Percentiles rank a stretch among this genome's conserved stretches.
These are phyloP conservation scores for Chlorocebus sabaeus DNA, from an alignment of 2,113 vertebrate species.

Conservation along the genomic window DNA sequence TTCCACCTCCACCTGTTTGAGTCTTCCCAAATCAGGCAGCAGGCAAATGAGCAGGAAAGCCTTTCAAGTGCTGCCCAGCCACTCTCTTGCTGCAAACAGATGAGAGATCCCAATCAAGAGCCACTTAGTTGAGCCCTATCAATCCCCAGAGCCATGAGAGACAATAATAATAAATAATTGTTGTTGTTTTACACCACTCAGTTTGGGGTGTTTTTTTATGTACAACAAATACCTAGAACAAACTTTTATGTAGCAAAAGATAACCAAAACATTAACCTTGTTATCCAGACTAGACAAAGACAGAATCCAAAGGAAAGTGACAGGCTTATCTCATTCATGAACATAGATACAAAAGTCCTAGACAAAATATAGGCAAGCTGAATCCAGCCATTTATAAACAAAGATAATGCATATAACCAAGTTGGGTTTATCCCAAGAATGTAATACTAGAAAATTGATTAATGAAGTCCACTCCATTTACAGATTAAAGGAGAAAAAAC, in stretches of 20 bases:
- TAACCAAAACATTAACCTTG: neutral
- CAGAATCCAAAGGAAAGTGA: neutral
- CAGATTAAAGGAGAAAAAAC: neutral
- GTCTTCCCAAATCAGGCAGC: neutral
- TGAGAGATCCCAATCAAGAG: neutral
- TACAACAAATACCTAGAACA: neutral
- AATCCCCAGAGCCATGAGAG: neutral
- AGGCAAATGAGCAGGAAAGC: neutral
- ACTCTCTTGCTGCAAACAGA: neutral
- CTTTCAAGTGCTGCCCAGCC: neutral
- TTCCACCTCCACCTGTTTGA: neutral
- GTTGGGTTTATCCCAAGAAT: neutral
- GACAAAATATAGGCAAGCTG: neutral
- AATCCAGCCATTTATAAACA: neutral
- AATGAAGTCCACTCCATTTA: neutral
- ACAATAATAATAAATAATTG: neutral
- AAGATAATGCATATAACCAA: neutral
- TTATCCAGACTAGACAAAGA: neutral
- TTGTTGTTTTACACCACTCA: neutral
- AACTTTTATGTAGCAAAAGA: neutral
- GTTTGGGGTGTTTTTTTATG: neutral
- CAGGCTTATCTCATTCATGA: neutral
- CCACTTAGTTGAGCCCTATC: neutral
- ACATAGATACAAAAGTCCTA: neutral
- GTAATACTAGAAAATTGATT: neutral